Base-by-base conservation (phyloP, 2,888 invertebrate genomes). In the Temnothorax rugatulus region DNA sequence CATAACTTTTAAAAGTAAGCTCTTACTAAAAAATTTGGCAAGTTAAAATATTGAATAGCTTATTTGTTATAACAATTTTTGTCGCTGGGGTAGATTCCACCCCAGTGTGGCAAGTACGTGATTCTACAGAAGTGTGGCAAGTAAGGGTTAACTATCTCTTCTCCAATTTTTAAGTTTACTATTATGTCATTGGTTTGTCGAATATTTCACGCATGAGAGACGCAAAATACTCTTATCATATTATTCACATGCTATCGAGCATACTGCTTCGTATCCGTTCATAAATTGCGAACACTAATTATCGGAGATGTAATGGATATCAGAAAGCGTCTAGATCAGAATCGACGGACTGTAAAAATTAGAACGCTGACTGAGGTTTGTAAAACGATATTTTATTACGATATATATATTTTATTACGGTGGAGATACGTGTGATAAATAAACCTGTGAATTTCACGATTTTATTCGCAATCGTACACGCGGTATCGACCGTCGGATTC, bases 381-480 rank as follows among this genome's bases (percentile, higher is more conserved):
- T 29, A 13, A 15, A 50, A 21, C 41, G 41, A 57, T 77, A 69
- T 69, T 63, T 68, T 64, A 41, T 64, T 41, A 41, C 21, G 7
- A 50, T 63, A 34, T 29, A 29, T 34, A 64, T 66, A 66, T 66
- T 66, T 41, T 76, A 76, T 25, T 18, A 76, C 50, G 0, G 13
- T 8, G 4, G 15, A 63, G 38, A 64, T 47, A 79, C 2, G 11
- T 59, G 34, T 13, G n/a, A 44, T 71, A 57, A 54, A 57, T 15
- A 71, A 57, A 47, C 47, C 11, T 21, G 47, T 57, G 68, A 68
- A 68, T 34, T 18, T 71, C 21, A n/a, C 7, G 11, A 59, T 75
- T 82, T 82, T 63, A 63, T 63, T 82, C 29, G 29, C 50, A 77
- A 34, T 29, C 44, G 21, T 75, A 41, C 18, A n/a, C 41, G 47